Evolutionary conservation across 2,797 vertebrate genomes (phyloP), one percentile per base, ranked within the genome.

Genomic region (Molossus molossus): DNA sequence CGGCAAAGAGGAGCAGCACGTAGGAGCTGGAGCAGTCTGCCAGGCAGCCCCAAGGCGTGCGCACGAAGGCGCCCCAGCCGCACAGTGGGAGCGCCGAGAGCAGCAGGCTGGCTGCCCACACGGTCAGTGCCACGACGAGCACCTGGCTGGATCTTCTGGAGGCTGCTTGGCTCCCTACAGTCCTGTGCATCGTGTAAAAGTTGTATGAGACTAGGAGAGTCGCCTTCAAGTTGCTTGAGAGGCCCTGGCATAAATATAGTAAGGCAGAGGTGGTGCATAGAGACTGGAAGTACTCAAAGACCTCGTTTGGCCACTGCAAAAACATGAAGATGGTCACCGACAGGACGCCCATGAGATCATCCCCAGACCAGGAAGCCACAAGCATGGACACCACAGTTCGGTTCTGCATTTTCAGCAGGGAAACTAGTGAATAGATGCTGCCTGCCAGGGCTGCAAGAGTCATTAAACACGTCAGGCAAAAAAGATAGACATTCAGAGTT

Each of bases 211-310:
- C 99, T 48, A 99, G 98, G 0, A 99, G 98, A 11, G 99, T 99
- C 53, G 99, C 99, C 97, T 99, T 99, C 98, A 99, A 98, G 96
- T 99, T 99, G 98, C 99, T 99, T 0, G 99, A 99, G 96, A 99
- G 98, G 14, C 99, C 99, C 97, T 99, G 99, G 97, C 99, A 99
- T 86, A 99, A 97, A 97, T 99, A 99, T 0, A 99, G 97, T 77
- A 99, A 98, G 2, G 99, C 99, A 0, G 99, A 99, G 64, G 99
- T 96, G 87, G 99, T 98, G 98, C 99, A 99, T 84, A 99, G 96
- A 73, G 98, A 92, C 89, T 96, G 98, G 25, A 97, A 97, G n/a
- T 98, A 97, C 53, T 87, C 95, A 2, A 98, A 97, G 40, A 76
- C 94, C 14, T 98, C 97, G 0, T 96, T 87, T 29, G 98, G 98